These are phyloP conservation scores for Chunga burmeisteri DNA, from an alignment of 2,113 vertebrate genomes.

Conservation along the genomic window DNA sequence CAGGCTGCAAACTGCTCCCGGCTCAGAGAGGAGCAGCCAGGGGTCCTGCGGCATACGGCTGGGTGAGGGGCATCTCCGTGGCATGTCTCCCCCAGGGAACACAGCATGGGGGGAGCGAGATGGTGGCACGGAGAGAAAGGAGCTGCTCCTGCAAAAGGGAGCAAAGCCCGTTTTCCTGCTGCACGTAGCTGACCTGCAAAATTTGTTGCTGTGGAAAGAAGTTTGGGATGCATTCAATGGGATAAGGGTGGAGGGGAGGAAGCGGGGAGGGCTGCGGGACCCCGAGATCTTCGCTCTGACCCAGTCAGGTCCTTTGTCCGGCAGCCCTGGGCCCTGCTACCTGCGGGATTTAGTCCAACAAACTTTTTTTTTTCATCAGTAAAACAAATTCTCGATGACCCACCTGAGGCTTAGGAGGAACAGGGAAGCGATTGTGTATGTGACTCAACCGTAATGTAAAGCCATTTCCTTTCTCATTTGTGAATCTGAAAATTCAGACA, in stretches of 20 bases:
- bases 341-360: not conserved
- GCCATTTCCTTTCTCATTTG: not conserved
- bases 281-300: rapidly evolving
- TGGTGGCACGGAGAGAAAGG: not conserved
- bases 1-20: not conserved
- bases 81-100: not conserved
- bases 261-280: not conserved
- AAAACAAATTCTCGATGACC: not conserved
- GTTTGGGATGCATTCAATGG: rapidly evolving
- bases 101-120: too few species aligned
- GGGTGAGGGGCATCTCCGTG: rapidly evolving
- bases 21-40: rapidly evolving
- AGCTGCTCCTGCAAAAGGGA: not conserved
- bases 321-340: not conserved
- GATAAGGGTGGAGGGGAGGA: not conserved
- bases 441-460: not conserved
- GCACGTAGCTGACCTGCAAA: not conserved
- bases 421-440: not conserved
- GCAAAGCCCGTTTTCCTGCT: rapidly evolving
- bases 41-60: rapidly evolving
- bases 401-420: not conserved
- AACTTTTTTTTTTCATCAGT: not conserved
- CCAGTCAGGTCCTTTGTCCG: rapidly evolving
- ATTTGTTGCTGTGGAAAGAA: rapidly evolving
- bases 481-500: not conserved